A percentile compares a stretch with the other conserved stretches of the same genome.
These are phyloP conservation scores for Dicrostonyx torquatus DNA, from an alignment of 2,797 vertebrate species.

Conservation along the genomic window DNA sequence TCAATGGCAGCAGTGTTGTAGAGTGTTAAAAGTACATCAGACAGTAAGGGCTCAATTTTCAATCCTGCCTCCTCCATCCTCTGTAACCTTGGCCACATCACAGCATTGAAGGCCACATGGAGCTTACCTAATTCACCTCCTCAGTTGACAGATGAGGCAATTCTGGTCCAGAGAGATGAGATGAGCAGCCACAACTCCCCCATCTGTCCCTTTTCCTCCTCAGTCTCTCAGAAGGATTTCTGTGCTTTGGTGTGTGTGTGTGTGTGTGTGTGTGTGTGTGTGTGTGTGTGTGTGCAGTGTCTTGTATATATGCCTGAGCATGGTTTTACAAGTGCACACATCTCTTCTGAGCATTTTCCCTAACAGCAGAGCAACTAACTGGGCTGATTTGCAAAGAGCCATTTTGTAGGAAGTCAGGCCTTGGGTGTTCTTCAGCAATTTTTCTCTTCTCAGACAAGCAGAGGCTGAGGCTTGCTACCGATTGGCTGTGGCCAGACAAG, in stretches of 20 bases:
- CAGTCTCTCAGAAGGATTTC: neutral
- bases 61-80: neutral
- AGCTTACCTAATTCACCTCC: neutral
- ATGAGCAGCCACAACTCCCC: neutral
- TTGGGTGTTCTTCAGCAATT: neutral
- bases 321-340: too few species aligned
- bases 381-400: conserved; percentile 19
- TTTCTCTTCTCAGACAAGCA: conserved; percentile 69
- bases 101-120: neutral
- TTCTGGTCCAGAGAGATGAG: conserved; percentile 30
- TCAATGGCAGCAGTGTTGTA: neutral
- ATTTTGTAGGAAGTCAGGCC: neutral
- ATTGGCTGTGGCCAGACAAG: conserved; percentile 83
- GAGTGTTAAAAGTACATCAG: neutral
- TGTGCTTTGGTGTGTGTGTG: neutral
- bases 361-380: neutral
- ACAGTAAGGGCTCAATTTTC: conserved; percentile 11
- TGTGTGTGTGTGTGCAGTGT: too few species aligned
- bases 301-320: neutral
- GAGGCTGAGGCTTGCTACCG: conserved; percentile 73
- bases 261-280: neutral
- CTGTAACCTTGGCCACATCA: neutral
- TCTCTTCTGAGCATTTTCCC: neutral
- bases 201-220: neutral
- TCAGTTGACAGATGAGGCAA: conserved; percentile 41